Conservation (phyloP, 2,797 vertebrate genomes). For the Ceryle rudis region DNA sequence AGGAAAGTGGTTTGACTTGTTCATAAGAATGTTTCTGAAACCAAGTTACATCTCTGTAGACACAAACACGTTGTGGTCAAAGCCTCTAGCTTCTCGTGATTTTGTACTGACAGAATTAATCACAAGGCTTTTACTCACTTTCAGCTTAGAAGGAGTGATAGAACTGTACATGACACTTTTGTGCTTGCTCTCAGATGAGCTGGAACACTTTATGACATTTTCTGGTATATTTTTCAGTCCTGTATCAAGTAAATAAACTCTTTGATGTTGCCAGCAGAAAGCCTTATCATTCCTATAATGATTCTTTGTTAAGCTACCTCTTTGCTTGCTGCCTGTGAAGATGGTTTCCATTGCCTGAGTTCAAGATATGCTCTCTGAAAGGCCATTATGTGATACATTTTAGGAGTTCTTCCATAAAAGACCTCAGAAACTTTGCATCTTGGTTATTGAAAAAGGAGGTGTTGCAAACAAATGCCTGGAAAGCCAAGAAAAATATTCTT, state of each 20-base stretch:
- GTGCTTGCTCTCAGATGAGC: neutral
- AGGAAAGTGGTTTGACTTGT: neutral
- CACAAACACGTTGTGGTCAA: neutral
- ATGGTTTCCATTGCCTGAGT: neutral
- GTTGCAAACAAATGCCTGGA: neutral
- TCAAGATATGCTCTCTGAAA: slow-evolving; percentile 4
- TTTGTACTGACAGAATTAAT: neutral
- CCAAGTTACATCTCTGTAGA: neutral
- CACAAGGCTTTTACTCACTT: neutral
- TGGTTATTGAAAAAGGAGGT: neutral
- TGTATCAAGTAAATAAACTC: slow-evolving; percentile 5
- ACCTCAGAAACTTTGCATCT: neutral
- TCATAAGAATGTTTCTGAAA: neutral
- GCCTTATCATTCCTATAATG: neutral
- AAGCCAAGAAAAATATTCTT: neutral
- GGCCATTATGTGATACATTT: neutral
- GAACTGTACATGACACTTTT: neutral
- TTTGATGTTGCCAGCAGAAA: slow-evolving; percentile 31
- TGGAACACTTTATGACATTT: slow-evolving; percentile 1
- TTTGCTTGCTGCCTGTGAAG: slow-evolving; percentile 5
- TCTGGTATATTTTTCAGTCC: slow-evolving; percentile 26
- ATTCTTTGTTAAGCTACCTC: neutral
- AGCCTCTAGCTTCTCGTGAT: neutral
- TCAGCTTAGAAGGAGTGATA: neutral
- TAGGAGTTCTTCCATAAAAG: neutral